Conservation (phyloP, 2,113 vertebrate species). For the Pteropus alecto region DNA sequence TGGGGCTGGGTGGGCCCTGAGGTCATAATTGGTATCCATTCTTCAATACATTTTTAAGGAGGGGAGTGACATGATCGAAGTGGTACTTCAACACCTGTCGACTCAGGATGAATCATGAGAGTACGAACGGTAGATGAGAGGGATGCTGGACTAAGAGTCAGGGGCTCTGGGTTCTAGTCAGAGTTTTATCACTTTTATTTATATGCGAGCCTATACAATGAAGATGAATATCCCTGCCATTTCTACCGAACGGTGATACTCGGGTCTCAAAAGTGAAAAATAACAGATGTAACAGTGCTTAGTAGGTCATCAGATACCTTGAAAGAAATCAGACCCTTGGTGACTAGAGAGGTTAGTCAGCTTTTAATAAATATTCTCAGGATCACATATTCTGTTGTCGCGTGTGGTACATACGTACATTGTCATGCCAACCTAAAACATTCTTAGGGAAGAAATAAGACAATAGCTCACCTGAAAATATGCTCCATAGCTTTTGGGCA, state of each 20-base stretch:
- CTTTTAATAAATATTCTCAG: conserved; percentile 36
- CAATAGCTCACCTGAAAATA: too few species aligned
- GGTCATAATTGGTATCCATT: neutral
- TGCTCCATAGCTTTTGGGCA: neutral
- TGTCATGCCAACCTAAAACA: neutral
- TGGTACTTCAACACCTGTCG: neutral
- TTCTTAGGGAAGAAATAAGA: too few species aligned
- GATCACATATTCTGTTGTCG: neutral
- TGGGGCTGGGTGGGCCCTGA: neutral
- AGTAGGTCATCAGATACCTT: neutral
- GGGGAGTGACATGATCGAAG: neutral
- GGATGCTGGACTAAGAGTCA: neutral
- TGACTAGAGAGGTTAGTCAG: neutral
- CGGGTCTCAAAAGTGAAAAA: neutral
- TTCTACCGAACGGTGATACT: conserved; percentile 3
- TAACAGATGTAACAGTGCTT: neutral
- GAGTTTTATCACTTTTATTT: neutral
- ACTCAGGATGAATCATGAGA: neutral
- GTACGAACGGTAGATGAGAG: neutral
- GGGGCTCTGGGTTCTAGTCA: neutral
- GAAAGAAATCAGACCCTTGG: neutral
- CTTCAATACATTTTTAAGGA: conserved; percentile 14
- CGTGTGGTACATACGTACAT: neutral
- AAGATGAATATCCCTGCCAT: neutral
- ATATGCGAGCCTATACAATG: neutral